phyloP scores from a whole-genome alignment of 2,888 invertebrate genomes.

The Phalangium opilio region DNA sequence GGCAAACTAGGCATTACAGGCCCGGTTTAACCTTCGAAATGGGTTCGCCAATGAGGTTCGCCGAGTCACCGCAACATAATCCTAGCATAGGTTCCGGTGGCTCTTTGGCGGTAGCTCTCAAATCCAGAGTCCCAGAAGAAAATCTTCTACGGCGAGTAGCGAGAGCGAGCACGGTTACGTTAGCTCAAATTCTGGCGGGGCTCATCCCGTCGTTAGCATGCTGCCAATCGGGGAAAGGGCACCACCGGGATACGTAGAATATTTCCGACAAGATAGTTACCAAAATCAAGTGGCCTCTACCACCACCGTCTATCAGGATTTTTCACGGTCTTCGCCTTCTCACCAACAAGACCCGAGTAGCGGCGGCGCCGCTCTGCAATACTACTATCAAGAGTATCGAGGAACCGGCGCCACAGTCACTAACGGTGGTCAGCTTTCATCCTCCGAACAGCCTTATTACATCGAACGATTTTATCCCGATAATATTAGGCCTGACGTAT shows the following conservation, averaged over 20 bases:
- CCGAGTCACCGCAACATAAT: conserved; percentile 44
- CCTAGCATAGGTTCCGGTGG: conserved; percentile 13
- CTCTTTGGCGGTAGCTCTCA: too few species aligned
- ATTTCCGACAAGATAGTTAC: conserved; percentile 12
- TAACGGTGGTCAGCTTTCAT: too few species aligned
- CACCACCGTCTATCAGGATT: conserved; percentile 16
- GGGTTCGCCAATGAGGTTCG: conserved; percentile 45
- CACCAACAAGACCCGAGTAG: too few species aligned
- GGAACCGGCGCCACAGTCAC: not conserved
- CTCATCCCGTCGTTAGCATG: conserved; percentile 13
- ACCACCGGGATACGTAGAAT: conserved; percentile 10
- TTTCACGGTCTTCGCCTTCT: not conserved
- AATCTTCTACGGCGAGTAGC: conserved; percentile 50
- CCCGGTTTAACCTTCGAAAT: conserved; percentile 21
- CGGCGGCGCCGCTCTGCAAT: too few species aligned
- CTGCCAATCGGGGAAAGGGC: conserved; percentile 12
- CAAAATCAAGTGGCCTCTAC: conserved; percentile 14
- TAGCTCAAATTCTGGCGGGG: conserved; percentile 17
- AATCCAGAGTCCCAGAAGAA: conserved; percentile 53
- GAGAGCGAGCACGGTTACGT: conserved; percentile 43
- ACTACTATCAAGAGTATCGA: conserved; percentile 1
- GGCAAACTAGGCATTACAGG: conserved; percentile 50
- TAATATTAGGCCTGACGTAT: conserved; percentile 14
- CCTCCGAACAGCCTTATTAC: not conserved
- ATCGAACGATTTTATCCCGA: conserved; percentile 4